Evolutionary conservation across 2,113 vertebrate genomes (phyloP).

Genomic region (Chionomys nivalis): DNA sequence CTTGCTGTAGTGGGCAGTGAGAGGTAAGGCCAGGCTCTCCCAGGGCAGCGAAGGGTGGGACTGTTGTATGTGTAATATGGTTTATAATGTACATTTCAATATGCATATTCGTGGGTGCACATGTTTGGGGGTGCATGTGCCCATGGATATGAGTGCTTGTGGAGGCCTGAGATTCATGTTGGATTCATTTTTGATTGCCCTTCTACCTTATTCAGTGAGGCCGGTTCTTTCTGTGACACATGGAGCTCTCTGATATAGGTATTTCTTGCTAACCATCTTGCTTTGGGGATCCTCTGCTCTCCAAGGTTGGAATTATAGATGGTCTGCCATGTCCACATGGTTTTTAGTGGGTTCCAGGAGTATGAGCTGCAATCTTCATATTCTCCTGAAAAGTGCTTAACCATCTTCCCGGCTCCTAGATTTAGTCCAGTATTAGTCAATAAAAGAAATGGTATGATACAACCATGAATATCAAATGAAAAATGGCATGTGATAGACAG

Average conservation of each 20-base stretch:
- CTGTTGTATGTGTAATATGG: neutral
- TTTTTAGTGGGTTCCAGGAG: neutral
- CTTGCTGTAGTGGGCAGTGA: too few species aligned
- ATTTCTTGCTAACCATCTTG: neutral
- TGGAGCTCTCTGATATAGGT: neutral
- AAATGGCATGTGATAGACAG: neutral
- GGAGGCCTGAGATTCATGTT: neutral
- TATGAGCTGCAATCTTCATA: neutral
- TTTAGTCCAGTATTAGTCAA: neutral
- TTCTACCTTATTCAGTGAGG: neutral
- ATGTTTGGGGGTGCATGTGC: neutral
- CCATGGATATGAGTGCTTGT: neutral
- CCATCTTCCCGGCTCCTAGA: neutral
- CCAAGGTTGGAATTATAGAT: neutral
- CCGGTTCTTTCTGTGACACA: neutral
- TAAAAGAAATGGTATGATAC: conserved; percentile 46
- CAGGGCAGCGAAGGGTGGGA: too few species aligned
- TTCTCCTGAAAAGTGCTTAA: neutral
- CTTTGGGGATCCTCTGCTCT: neutral
- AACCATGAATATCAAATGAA: neutral
- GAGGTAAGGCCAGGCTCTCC: too few species aligned
- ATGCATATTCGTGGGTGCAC: too few species aligned
- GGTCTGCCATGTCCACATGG: neutral
- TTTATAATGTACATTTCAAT: neutral
- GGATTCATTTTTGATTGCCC: neutral